Evolutionary conservation across 2,113 vertebrate genomes (phyloP), one percentile per base, ranked within the genome.

Genomic region (Podarcis cretensis): DNA sequence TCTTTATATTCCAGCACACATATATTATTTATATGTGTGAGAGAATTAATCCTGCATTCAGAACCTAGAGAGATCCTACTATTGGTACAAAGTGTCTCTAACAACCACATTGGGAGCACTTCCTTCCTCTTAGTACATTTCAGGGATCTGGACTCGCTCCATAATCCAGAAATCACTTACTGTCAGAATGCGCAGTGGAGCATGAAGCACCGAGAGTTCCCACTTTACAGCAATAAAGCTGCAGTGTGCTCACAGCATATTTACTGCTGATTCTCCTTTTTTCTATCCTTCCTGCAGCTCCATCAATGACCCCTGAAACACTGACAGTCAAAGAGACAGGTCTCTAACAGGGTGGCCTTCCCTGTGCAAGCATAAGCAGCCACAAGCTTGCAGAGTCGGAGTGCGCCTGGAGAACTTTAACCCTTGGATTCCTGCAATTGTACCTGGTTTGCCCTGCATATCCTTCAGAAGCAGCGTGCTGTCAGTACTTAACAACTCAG

Each of bases 121-220:
- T 59, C 66, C 87, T 92, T 87, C 84, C 43, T 57, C 78, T 81
- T 75, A 73, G 37, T 77, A 40, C 76, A 89, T 85, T 89, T 68
- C 4, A 65, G 75, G 78, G 82, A 78, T 87, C 75, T 91, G 86
- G 37, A 88, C 84, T 91, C 90, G 37, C 35, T 93, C 80, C 76
- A 68, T 43, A 76, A 90, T 81, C 79, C 80, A 87, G 65, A 82
- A 88, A 23, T 20, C 73, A 90, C 77, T 90, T 90, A 54, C 81
- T 4, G 3, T 12, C 88, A 84, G 54, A 91, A 76, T 6, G 83
- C 16, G 87, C 93, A 83, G 20, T 35, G 76, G 35, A 91, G 66
- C 76, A 65, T 69, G 13, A 30, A 89, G 69, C 7, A 86, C n/a
- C 82, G 25, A 14, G 43, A 74, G 68, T 80, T 86, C 87, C 87